Base-by-base conservation (phyloP, 2,113 vertebrate species). In the Phycodurus eques region DNA sequence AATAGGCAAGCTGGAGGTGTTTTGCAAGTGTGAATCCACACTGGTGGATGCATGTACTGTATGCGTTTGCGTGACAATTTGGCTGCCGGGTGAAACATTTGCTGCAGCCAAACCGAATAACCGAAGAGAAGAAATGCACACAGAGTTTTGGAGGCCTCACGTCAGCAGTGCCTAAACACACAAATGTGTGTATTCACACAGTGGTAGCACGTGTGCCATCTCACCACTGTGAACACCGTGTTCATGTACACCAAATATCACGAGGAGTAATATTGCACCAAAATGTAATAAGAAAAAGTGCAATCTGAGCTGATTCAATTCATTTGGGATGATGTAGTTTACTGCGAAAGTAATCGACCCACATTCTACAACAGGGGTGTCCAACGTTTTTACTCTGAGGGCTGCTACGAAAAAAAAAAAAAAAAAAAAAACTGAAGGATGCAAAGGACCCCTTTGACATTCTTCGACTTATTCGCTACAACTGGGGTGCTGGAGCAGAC, bases 141-240 rank as follows among this genome's bases (percentile, higher is more conserved):
- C 80, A 80, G n/a, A 75, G 67, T 68, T 77, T 84, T 80, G 72
- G 60, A 73, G 74, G 57, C 74, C 74, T 89, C 84, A 88, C 80
- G 75, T 87, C 87, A 89, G 73, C 77, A 62, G 68, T 42, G 70
- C 67, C 79, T 78, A 67, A 87, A 85, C 82, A 88, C 88, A 81
- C 88, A 87, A 44, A 70, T 39, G 76, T 89, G 85, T 89, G 88
- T 89, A 66, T 85, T 88, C 81, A 85, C 85, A 88, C 20, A 20
- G 62, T 80, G 65, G 86, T 88, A 86, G 53, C 78, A 73, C 88
- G 84, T 89, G 86, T 89, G 85, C 79, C 85, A 65, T 78, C 57
- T 80, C 79, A 77, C 60, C 56, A 43, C 67, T 76, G 76, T 76
- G 78, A 83, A 76, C 76, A 73, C 14, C 62, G 76, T 71, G 60